Evolutionary conservation across 2,113 vertebrate species (phyloP).

Genomic region (Oceanites oceanicus): DNA sequence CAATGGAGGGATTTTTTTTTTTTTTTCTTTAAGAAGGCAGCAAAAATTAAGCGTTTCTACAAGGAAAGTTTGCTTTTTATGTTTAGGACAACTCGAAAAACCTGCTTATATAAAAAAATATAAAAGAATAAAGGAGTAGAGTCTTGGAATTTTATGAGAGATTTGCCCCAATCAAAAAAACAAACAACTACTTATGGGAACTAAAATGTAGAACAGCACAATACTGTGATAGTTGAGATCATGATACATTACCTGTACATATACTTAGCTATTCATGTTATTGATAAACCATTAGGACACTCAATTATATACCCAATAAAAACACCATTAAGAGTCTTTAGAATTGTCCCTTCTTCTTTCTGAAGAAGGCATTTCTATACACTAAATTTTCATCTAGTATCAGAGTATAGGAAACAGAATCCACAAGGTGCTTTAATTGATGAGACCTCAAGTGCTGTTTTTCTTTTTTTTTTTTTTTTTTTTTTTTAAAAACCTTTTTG

Average conservation of each 20-base stretch:
- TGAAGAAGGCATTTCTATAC: conserved; percentile 79
- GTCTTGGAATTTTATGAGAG: conserved; percentile 68
- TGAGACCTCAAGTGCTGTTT: conserved; percentile 88
- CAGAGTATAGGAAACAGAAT: conserved; percentile 80
- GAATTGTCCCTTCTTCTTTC: conserved; percentile 74
- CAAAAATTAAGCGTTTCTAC: conserved; percentile 74
- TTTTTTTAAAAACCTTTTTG: conserved; percentile 44
- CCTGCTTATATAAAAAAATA: conserved; percentile 77
- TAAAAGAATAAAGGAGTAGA: conserved; percentile 73
- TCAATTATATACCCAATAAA: conserved; percentile 79
- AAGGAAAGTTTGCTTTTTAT: conserved; percentile 66
- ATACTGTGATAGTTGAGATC: conserved; percentile 64
- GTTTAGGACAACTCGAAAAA: conserved; percentile 72
- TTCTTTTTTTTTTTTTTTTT: conserved; percentile 31
- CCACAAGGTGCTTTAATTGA: conserved; percentile 89
- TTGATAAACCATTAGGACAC: conserved; percentile 83
- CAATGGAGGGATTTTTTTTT: conserved; percentile 46
- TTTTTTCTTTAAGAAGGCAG: conserved; percentile 72
- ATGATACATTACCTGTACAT: conserved; percentile 72
- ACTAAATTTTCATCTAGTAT: conserved; percentile 84
- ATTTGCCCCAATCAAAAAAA: conserved; percentile 63
- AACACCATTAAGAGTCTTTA: conserved; percentile 80
- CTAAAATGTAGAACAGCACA: conserved; percentile 75
- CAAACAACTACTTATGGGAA: conserved; percentile 65
- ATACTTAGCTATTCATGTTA: conserved; percentile 74